Percentiles rank a stretch among this genome's conserved stretches.
Evolutionary conservation across 37 sponge, comb jelly and placozoan species (phyloP).

Genomic region (Halichondria panicea): DNA sequence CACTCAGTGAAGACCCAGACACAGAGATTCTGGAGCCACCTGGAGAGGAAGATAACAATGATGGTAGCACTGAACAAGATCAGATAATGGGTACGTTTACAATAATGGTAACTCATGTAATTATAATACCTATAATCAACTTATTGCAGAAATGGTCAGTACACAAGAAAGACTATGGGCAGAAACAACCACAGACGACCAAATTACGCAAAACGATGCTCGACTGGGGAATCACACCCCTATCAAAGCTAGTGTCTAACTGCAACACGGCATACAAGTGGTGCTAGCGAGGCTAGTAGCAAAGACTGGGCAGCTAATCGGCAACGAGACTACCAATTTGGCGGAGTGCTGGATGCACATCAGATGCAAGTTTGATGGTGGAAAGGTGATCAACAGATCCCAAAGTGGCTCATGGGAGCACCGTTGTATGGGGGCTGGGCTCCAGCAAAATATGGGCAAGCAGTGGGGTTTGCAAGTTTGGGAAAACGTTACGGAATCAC

Average conservation of each 20-base stretch:
- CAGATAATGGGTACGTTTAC: too few relatives aligned
- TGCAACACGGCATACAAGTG: constrained; percentile 30
- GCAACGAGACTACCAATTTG: constrained; percentile 46
- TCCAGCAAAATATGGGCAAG: constrained; percentile 14
- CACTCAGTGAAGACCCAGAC: too few relatives aligned
- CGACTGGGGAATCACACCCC: not conserved
- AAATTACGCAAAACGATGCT: not conserved
- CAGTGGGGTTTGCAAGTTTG: constrained; percentile 25
- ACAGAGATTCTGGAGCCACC: too few relatives aligned
- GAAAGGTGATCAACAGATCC: constrained; percentile 38
- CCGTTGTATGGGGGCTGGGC: constrained; percentile 34
- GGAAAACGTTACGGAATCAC: constrained; percentile 3
- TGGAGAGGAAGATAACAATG: too few relatives aligned
- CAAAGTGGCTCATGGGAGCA: constrained; percentile 44
- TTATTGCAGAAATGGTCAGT: too few relatives aligned
- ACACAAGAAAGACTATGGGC: not conserved
- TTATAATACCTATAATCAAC: too few relatives aligned
- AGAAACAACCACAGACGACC: constrained; percentile 2
- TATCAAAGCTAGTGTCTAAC: not conserved
- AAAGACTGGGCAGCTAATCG: constrained; percentile 29
- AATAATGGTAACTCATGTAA: too few relatives aligned
- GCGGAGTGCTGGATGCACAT: constrained; percentile 57
- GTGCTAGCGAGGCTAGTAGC: constrained; percentile 9
- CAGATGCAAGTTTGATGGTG: constrained; percentile 46
- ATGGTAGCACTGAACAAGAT: too few relatives aligned